phyloP scores from a whole-genome alignment of 2,113 vertebrate species.

The Pelecanus crispus region DNA sequence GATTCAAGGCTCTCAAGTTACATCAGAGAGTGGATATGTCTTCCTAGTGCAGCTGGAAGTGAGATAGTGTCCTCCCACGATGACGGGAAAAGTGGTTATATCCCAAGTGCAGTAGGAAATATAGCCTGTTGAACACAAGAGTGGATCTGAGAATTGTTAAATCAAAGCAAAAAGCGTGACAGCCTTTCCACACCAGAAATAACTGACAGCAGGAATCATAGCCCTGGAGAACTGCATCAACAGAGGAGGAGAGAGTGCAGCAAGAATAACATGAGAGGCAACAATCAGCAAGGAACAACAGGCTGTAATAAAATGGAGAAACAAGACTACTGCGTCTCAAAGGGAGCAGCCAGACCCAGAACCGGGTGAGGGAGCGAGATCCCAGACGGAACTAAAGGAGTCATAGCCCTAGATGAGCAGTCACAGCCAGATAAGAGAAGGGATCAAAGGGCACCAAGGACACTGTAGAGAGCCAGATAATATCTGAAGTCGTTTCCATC shows the following conservation, averaged over 20 bases:
- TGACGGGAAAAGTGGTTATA: constrained; percentile 25
- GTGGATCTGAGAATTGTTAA: constrained; percentile 32
- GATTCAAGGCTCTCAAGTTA: constrained; percentile 4
- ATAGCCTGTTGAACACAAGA: constrained; percentile 1
- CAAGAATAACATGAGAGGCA: not conserved
- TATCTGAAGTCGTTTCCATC: not conserved
- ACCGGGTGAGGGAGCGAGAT: not conserved
- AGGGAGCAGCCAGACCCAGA: not conserved
- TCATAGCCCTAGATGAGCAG: not conserved
- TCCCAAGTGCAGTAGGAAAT: constrained; percentile 40
- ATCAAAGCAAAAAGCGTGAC: constrained; percentile 49
- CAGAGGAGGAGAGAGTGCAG: not conserved
- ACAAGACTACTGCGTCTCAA: not conserved
- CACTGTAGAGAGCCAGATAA: not conserved
- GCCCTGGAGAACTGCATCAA: constrained; percentile 15
- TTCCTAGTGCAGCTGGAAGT: constrained; percentile 11
- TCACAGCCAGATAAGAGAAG: not conserved
- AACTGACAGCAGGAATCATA: constrained; percentile 43
- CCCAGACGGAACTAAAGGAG: not conserved
- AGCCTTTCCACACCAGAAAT: constrained; percentile 47
- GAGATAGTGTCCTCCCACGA: constrained; percentile 11
- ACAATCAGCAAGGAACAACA: not conserved
- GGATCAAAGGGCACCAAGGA: not conserved
- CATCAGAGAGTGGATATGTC: not conserved
- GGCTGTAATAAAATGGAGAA: not conserved